Evolutionary conservation across 23 tunicate genomes (phyloP), one percentile per base, ranked within the genome.

Genomic region (Halocynthia roretzi): DNA sequence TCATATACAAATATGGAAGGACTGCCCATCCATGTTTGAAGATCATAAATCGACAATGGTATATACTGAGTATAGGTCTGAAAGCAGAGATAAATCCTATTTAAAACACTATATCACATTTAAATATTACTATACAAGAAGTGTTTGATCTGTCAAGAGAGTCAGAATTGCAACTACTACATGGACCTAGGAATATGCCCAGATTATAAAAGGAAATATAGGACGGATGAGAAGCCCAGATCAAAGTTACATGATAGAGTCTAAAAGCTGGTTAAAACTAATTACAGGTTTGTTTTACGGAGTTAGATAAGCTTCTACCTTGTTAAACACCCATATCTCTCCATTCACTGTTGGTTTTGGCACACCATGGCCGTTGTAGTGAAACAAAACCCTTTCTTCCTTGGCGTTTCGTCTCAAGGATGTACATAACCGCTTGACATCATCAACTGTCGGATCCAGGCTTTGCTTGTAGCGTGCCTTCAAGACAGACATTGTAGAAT

Each of bases 301-400:
- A n/a, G 1, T 31, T 31, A 58, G n/a, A 58, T n/a, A 5, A 57
- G 51, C 14, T 49, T 44, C 7, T 70, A 92, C 98, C 88, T 92
- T 83, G 81, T 85, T 88, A 68, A 94, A 94, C 8, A 94, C 99
- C 99, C 99, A 94, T 51, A 94, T 89, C 81, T 94, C 99, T 11
- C 99, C 99, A 68, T 94, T 94, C 14, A 65, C 82, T 12, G 99
- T 94, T 0, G 99, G 99, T 57, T 84, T 81, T 22, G 99, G 99
- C n/a, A 94, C 99, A 21, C 94, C 99, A 69, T 94, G 99, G 7
- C 99, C 99, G 74, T 94, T 94, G 75, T 94, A 94, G 68, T 94
- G 99, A 54, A 88, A 85, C 76, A 89, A 75, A 50, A 94, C 95
- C 72, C 94, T 84, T 87, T 93, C 94, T 68, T 92, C 98, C 56